phyloP scores from a whole-genome alignment of 2,888 invertebrate species.

The Apoderus coryli region DNA sequence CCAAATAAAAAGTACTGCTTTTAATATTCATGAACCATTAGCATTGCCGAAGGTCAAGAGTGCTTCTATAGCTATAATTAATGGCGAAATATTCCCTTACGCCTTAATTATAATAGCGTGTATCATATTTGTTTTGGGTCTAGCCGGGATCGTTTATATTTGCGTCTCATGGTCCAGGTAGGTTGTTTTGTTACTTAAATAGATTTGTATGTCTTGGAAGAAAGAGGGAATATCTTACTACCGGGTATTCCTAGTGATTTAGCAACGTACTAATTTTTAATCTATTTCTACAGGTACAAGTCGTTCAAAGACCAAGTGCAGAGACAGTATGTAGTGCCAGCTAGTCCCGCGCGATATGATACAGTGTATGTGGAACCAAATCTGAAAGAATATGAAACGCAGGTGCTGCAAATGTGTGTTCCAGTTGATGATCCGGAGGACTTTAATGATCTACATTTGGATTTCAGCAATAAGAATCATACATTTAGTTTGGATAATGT shows the following conservation, averaged over 20 bases:
- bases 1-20: slow-evolving; percentile 51
- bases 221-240: not conserved
- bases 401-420: slow-evolving; percentile 86
- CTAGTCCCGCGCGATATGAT: slow-evolving; percentile 50
- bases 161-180: slow-evolving; percentile 90
- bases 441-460: slow-evolving; percentile 64
- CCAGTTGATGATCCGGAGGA: slow-evolving; percentile 70
- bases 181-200: no score
- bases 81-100: slow-evolving; percentile 65
- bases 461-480: slow-evolving; percentile 77
- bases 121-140: slow-evolving; percentile 75
- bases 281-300: slow-evolving; percentile 50
- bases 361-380: slow-evolving; percentile 60
- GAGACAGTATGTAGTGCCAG: slow-evolving; percentile 38
- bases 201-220: slow-evolving; percentile 4
- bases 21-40: slow-evolving; percentile 48
- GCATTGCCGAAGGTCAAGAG: slow-evolving; percentile 32
- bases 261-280: not conserved
- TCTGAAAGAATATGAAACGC: slow-evolving; percentile 88
- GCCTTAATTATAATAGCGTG: slow-evolving; percentile 79
- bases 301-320: slow-evolving; percentile 60
- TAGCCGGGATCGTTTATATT: slow-evolving; percentile 82
- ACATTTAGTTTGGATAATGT: slow-evolving; percentile 80
- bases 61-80: slow-evolving; percentile 31
- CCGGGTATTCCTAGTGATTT: no score